Evolutionary conservation across 2,113 vertebrate genomes (phyloP), one percentile per base, ranked within the genome.

Genomic region (Nanorana parkeri): DNA sequence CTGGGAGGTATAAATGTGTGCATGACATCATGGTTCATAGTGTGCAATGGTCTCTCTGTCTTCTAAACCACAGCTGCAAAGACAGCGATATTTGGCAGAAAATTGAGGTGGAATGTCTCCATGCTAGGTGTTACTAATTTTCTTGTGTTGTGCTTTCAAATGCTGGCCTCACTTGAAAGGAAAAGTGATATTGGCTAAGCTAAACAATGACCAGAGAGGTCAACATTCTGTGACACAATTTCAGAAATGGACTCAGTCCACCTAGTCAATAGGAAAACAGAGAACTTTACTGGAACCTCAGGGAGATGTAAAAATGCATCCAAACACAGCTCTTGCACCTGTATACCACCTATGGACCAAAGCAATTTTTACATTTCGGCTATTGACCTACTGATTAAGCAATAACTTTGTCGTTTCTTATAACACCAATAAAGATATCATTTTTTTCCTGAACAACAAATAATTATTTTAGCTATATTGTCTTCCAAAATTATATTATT

Each of bases 151-250:
- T 80, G 36, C 29, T 72, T 41, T 58, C 56, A 63, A 63, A 29
- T 68, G 47, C 28, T 80, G 78, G 78, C 78, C 52, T n/a, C 15
- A 52, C 68, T 20, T 71, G n/a, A 80, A 80, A 72, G 65, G 58
- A 63, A 54, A 11, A 61, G 41, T 72, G 68, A 80, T 63, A 63
- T 61, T 72, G 68, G 36, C 58, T 72, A 41, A 55, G 19, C 21
- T 51, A 20, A 24, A 17, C 55, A 52, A 41, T 60, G 23, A 56
- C 66, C 29, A 24, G 26, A 80, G 52, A 64, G 78, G 78, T 71
- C 78, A 80, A 54, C 5, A 23, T 55, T 63, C 66, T 71, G 55
- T 19, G 61, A 77, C 60, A 26, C 36, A 19, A 23, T 36, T 47
- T 23, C 51, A 80, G 28, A 69, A 23, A 80, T 80, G 78, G 66